Evolutionary conservation across 2,113 vertebrate species (phyloP).

Genomic region (Donacobius atricapilla): DNA sequence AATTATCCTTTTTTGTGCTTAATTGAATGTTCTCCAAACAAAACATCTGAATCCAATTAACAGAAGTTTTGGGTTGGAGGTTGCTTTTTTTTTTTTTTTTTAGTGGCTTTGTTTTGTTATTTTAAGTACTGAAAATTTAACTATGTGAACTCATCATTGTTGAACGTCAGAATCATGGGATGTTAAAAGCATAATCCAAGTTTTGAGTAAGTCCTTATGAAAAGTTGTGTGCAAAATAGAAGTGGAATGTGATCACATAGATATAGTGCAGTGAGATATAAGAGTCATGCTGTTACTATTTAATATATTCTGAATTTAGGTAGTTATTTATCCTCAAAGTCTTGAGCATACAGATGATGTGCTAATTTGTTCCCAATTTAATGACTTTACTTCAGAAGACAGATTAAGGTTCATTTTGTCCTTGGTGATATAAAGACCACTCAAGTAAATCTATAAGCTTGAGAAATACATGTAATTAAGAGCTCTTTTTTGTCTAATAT

Average conservation of each 20-base stretch:
- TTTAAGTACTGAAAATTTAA: conserved; percentile 24
- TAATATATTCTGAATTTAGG: neutral
- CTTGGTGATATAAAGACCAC: neutral
- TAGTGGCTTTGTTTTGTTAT: conserved; percentile 25
- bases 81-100: neutral
- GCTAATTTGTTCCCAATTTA: neutral
- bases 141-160: neutral
- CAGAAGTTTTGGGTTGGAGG: neutral
- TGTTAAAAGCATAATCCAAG: neutral
- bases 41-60: conserved; percentile 47
- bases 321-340: neutral
- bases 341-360: neutral
- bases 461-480: neutral
- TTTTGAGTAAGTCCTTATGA: neutral
- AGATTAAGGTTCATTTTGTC: neutral
- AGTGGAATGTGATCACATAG: neutral
- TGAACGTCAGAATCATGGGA: neutral
- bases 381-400: neutral
- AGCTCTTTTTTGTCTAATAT: neutral
- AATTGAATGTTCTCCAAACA: neutral
- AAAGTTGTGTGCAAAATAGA: neutral
- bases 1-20: neutral
- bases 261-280: neutral
- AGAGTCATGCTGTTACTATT: neutral
- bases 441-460: neutral